These are phyloP conservation scores for Drosophila meridiana DNA, from an alignment of 2,888 invertebrate species.

Conservation along the genomic window DNA sequence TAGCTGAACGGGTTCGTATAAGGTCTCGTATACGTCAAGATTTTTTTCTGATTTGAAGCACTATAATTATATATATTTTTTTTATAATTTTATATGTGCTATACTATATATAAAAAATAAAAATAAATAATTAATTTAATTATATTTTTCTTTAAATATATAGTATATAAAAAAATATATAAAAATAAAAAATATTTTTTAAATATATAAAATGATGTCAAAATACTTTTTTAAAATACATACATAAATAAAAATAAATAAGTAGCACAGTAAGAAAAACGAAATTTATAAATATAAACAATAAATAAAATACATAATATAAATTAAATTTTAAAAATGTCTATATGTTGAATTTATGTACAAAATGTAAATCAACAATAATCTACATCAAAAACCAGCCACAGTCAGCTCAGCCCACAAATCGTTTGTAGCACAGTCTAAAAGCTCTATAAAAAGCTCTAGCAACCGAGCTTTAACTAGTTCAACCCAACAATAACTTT, in stretches of 20 bases:
- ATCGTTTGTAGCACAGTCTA: slow-evolving; percentile 15
- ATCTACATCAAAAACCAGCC: too few species aligned
- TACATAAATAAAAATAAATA: not conserved
- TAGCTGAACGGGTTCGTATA: not conserved
- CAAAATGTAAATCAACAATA: too few species aligned
- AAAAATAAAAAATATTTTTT: not conserved
- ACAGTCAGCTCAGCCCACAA: not conserved
- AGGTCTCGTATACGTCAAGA: not conserved
- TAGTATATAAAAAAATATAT: too few species aligned
- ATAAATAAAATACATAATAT: not conserved
- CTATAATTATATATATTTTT: not conserved
- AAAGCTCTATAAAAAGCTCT: slow-evolving; percentile 36
- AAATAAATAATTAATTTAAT: not conserved
- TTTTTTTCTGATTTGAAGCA: not conserved
- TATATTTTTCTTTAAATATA: too few species aligned
- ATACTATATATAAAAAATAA: not conserved
- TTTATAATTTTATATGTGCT: not conserved
- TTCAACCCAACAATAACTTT: slow-evolving; percentile 22
- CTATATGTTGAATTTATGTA: too few species aligned
- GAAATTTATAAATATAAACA: too few species aligned
- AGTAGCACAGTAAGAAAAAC: too few species aligned
- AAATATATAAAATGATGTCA: too few species aligned
- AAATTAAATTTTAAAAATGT: too few species aligned
- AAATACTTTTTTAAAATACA: not conserved
- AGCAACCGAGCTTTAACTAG: not conserved